These are phyloP conservation scores for Leptinotarsa texana DNA, from an alignment of 1,140 invertebrate species.

Conservation along the genomic window DNA sequence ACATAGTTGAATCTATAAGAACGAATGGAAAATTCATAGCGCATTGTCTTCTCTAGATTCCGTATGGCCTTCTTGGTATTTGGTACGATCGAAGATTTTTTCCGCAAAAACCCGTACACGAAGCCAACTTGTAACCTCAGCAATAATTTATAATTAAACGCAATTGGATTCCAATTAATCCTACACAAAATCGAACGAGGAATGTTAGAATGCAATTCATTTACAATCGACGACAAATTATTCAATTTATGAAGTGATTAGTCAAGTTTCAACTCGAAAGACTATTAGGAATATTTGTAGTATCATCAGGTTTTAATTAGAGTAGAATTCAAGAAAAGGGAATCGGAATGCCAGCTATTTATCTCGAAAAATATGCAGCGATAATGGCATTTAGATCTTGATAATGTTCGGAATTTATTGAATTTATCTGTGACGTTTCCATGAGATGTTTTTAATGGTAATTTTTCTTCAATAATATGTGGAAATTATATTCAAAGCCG, in stretches of 20 bases:
- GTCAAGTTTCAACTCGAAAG: not conserved
- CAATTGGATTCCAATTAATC: constrained; percentile 3
- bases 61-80: too few relatives aligned
- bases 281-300: constrained; percentile 8
- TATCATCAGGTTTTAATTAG: constrained; percentile 6
- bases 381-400: constrained; percentile 1
- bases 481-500: constrained; percentile 4
- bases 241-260: constrained; percentile 7
- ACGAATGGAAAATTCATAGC: too few relatives aligned
- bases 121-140: not conserved
- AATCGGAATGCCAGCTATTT: constrained; percentile 2
- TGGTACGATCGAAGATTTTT: not conserved
- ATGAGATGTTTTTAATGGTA: not conserved
- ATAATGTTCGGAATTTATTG: constrained; percentile 3
- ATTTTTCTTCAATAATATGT: not conserved
- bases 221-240: constrained; percentile 6
- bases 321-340: constrained; percentile 6
- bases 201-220: constrained; percentile 8
- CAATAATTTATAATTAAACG: constrained; percentile 7
- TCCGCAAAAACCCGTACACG: not conserved
- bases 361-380: constrained; percentile 4
- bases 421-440: not conserved
- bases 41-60: too few relatives aligned
- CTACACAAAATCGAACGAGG: not conserved
- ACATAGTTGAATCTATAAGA: too few relatives aligned